Evolutionary conservation across 2,888 invertebrate genomes (phyloP), one percentile per base, ranked within the genome.

Genomic region (Oegoconia quadripuncta): DNA sequence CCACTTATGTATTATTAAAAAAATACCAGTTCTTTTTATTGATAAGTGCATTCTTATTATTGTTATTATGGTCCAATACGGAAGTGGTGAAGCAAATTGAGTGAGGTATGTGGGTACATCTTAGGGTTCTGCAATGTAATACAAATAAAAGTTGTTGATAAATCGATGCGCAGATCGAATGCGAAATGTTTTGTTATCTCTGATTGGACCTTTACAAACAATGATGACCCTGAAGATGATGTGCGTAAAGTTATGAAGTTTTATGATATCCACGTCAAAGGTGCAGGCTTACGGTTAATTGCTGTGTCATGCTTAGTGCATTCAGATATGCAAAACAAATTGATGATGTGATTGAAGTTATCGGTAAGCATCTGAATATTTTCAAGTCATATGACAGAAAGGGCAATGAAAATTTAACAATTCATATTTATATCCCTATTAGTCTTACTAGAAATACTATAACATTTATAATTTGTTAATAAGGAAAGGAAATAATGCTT

Each of bases 291-390:
- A 44, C 43, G 52, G 12, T 60, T 58, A 57, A 50, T 52, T 47
- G 48, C 39, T 46, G 47, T 55, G 50, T 55, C 53, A 55, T 51
- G 60, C 55, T 63, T 56, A 53, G 58, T 55, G 49, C 48, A 20
- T 35, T 23, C n/a, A 42, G 30, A 33, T 27, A 42, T 31, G 35
- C 42, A 36, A 42, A 35, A 39, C 35, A 28, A 38, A 42, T 42
- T 35, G 42, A 42, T 34, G 37, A 34, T 37, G 15, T 37, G 37
- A 34, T 15, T 17, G 16, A 28, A 18, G 37, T 31, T 37, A 37
- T 31, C 26, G 25, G 16, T 14, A 9, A 16, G 11, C 16, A 15
- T 25, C 12, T 20, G 14, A 22, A 22, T 9, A 22, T 30, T 17
- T 30, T 30, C 30, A 30, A 28, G 20, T 27, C 27, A 26, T 25